These are phyloP conservation scores for Conger conger DNA, from an alignment of 2,113 vertebrate genomes.

Conservation along the genomic window DNA sequence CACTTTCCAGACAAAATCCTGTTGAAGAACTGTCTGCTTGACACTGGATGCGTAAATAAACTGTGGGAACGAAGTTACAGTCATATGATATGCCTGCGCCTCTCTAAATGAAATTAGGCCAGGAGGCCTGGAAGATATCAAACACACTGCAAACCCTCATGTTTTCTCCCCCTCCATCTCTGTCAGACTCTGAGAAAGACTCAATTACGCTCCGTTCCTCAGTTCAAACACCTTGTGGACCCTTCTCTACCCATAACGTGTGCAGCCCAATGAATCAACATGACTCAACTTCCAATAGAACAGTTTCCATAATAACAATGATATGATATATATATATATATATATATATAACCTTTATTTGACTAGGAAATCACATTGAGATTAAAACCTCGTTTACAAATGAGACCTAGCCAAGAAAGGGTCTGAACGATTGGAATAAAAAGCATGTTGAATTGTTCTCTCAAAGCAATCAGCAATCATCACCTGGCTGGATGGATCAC, in stretches of 20 bases:
- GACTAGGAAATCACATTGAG: too few relatives aligned
- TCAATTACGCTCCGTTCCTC: not conserved
- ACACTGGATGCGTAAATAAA: conserved; percentile 1
- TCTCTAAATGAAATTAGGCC: not conserved
- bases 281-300: not conserved
- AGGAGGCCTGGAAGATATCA: not conserved
- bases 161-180: not conserved
- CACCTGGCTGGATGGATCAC: not conserved
- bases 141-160: not conserved
- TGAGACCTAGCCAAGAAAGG: too few relatives aligned
- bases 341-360: too few relatives aligned
- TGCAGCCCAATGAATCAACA: not conserved
- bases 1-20: not conserved
- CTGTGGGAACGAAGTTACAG: not conserved
- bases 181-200: not conserved
- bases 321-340: too few relatives aligned
- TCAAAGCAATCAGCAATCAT: not conserved
- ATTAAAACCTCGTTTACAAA: too few relatives aligned
- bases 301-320: not conserved
- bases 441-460: not conserved
- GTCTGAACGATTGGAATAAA: not conserved
- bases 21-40: conserved; percentile 2
- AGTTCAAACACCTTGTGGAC: not conserved
- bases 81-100: conserved; percentile 3
- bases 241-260: not conserved